Evolutionary conservation across 2,797 vertebrate genomes (phyloP), one percentile per base, ranked within the genome.

Genomic region (Myioborus miniatus): DNA sequence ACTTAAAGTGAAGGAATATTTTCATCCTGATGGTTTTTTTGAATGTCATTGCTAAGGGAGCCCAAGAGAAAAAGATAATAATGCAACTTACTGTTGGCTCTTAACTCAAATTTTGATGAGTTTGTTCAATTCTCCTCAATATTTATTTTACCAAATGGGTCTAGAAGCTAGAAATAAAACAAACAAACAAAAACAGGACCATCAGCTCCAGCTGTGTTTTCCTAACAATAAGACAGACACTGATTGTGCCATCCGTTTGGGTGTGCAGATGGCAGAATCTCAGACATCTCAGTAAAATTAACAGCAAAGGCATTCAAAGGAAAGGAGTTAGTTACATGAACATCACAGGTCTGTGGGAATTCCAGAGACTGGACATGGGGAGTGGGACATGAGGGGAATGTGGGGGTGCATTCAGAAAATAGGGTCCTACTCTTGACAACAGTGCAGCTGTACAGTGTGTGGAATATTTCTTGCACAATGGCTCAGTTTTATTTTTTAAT

Each of bases 401-500:
- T 19, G 46, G 8, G 47, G 15, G 2, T 55, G 24, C 5, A 2
- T 53, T 60, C 29, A 39, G 58, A 90, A 94, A 87, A 72, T 3
- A 43, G 26, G 20, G 36, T 8, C 34, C 5, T 50, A 15, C 6
- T 29, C 18, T 17, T 21, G 59, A 88, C 36, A 82, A 7, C 2
- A 49, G 26, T 65, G n/a, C 55, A 81, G 41, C 34, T 91, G 16
- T 21, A n/a, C 10, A 21, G 22, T 24, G 53, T 26, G 15, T 60
- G 24, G 63, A 94, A 90, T 91, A 81, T 59, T 83, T 91, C 53
- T 71, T 90, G 78, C 67, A 83, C 69, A 92, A 88, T 68, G 68
- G 55, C 32, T 75, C 0, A 1, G 85, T 70, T 92, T 95, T 96
- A 83, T 81, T 94, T 95, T 92, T 93, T 93, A 93, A 97, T 52